Base-by-base conservation (phyloP, 2,888 invertebrate species). In the Microdon myrmicae region DNA sequence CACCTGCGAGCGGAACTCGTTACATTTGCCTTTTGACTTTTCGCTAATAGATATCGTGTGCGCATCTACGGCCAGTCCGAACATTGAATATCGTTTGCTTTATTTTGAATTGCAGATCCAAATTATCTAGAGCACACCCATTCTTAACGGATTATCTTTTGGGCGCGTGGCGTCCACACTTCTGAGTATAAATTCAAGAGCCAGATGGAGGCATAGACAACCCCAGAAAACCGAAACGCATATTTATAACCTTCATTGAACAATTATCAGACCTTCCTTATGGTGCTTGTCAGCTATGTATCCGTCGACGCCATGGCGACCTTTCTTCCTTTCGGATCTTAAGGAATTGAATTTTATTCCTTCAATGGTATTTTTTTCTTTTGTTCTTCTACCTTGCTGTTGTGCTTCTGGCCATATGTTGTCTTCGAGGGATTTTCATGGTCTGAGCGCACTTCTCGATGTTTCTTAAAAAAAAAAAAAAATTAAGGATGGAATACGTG, bases 151-250 rank as follows among this genome's bases (percentile, higher is more conserved):
- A 41, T 25, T 45, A 44, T 45, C 32, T 37, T 17, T 37, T 58
- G 51, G 58, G 58, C 64, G 64, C 64, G 64, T 64, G 64, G 64
- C 64, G 58, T 58, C 64, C 64, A 64, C 64, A 64, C 64, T 58
- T 64, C 61, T 64, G n/a, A n/a, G n/a, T 37, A 58, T 37, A 64
- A 64, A 58, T 35, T n/a, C n/a, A n/a, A 43, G 25, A 58, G 41
- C 51, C 64, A 64, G 64, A 64, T 64, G 64, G 64, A 58, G 58
- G 58, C 64, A 64, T 64, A 64, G 64, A 64, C 53, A 58, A 51
- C 41, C 43, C 43, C 25, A 23, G 35, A 32, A 41, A 53, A n/a
- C n/a, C n/a, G n/a, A n/a, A n/a, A n/a, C n/a, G 64, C 51, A 64
- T 64, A 64, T 58, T 64, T 64, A 64, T 53, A 64, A 58, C 64